A percentile compares a stretch with the other conserved stretches of the same genome.
Conservation (phyloP, 2,888 invertebrate genomes). For the Tiliacea citrago region DNA sequence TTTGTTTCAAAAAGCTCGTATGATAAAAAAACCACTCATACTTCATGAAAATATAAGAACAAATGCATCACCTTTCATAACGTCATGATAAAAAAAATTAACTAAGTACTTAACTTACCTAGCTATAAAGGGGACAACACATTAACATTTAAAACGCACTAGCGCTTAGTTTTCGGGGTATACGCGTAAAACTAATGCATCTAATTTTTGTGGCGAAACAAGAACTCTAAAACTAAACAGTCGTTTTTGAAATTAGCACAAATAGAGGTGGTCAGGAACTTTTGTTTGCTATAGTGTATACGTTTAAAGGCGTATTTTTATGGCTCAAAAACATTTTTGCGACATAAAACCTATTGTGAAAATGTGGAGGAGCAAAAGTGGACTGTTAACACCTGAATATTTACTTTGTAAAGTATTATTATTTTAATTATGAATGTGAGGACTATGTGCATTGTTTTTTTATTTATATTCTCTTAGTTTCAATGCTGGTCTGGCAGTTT, state of each 20-base stretch:
- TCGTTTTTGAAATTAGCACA: slow-evolving; percentile 66
- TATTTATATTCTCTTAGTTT: too few relatives aligned
- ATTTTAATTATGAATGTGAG: too few relatives aligned
- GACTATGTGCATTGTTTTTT: too few relatives aligned
- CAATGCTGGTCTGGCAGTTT: too few relatives aligned
- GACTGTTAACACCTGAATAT: too few relatives aligned
- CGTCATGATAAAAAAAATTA: slow-evolving; percentile 12
- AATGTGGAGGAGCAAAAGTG: too few relatives aligned
- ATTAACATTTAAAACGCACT: slow-evolving; percentile 50
- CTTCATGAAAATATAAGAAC: not conserved
- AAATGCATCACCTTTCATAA: not conserved
- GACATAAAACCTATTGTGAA: too few relatives aligned
- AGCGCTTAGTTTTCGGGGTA: slow-evolving; percentile 21
- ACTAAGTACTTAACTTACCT: slow-evolving; percentile 20
- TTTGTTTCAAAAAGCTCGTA: too few relatives aligned
- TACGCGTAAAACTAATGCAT: slow-evolving; percentile 35
- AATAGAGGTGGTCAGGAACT: slow-evolving; percentile 13
- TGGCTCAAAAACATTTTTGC: not conserved
- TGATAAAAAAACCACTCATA: too few relatives aligned
- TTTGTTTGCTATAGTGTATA: slow-evolving; percentile 7
- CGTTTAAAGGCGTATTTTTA: not conserved
- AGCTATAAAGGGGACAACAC: slow-evolving; percentile 31
- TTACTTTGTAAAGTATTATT: too few relatives aligned
- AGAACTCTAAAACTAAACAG: slow-evolving; percentile 62
- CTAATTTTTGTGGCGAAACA: slow-evolving; percentile 63